phyloP scores from a whole-genome alignment of 2,888 invertebrate genomes.

The Dynastes grantii region DNA sequence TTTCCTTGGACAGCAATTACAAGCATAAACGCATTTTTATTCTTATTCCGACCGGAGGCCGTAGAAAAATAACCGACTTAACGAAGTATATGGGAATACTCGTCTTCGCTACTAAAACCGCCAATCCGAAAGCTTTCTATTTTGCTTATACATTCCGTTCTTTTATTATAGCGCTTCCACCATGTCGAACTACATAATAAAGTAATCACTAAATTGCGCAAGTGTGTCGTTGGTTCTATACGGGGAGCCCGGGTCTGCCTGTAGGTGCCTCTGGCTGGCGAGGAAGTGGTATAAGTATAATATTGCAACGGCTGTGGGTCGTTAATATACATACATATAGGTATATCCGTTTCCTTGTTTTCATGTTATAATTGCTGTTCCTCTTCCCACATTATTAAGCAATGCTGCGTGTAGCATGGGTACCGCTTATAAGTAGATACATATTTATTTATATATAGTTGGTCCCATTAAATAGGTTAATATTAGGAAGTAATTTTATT shows the following conservation, averaged over 20 bases:
- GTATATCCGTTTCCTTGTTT: conserved; percentile 59
- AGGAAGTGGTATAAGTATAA: conserved; percentile 54
- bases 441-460: too few relatives aligned
- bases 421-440: too few relatives aligned
- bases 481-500: too few relatives aligned
- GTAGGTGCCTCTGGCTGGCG: conserved; percentile 10
- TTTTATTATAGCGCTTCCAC: background rate
- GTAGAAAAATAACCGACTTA: too few relatives aligned
- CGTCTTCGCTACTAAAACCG: too few relatives aligned
- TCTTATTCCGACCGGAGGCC: too few relatives aligned
- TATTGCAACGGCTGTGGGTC: conserved; percentile 56
- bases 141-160: background rate
- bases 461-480: too few relatives aligned
- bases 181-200: conserved; percentile 1
- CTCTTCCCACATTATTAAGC: conserved; percentile 53
- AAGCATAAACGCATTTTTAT: too few relatives aligned
- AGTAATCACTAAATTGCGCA: conserved; percentile 15
- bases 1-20: too few relatives aligned
- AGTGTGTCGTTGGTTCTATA: background rate
- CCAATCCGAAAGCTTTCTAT: background rate
- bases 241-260: conserved; percentile 7
- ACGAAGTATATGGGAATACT: too few relatives aligned
- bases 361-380: conserved; percentile 50
- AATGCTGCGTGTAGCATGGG: background rate
- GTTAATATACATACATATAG: conserved; percentile 51